Base-by-base conservation (phyloP, 1,140 invertebrate species). In the Pogonus chalceus region DNA sequence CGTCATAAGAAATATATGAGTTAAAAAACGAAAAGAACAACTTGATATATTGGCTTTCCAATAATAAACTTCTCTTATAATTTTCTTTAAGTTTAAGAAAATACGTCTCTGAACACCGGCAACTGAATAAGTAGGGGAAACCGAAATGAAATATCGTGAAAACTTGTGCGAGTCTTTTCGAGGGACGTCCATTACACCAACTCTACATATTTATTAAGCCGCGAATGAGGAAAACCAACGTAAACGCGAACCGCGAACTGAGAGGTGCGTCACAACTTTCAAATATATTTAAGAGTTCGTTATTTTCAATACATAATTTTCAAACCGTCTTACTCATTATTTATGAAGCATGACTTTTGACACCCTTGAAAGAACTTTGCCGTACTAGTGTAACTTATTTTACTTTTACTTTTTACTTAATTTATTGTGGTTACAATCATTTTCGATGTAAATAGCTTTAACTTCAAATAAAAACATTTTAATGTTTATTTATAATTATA, bases 201-300 rank as follows among this genome's bases (percentile, higher is more conserved):
- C 9, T 43, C 37, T 43, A 43, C 37, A 43, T 43, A 43, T 43
- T 43, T 43, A 43, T 43, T 43, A 43, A 43, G 37, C 37, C 9
- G 18, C 37, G 37, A 43, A 43, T 43, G 37, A 43, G 37, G 18
- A 31, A 4, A 4, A 14, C 26, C 26, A 14, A 12, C 7, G 37
- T 43, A 43, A 7, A 9, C 3, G n/a, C n/a, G n/a, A n/a, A n/a
- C n/a, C n/a, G n/a, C n/a, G n/a, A n/a, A n/a, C n/a, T n/a, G n/a
- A n/a, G n/a, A n/a, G n/a, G n/a, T n/a, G n/a, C n/a, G 9, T 43
- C 9, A 9, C 9, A 43, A 18, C 18, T 43, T n/a, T 43, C 18
- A 18, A 18, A 43, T 43, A 43, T 43, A 43, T 43, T 43, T 43
- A 43, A 43, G 37, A 12, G 37, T 43, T 43, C 37, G 37, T 43